A percentile compares a stretch with the other conserved stretches of the same genome.
phyloP scores from a whole-genome alignment of 2,797 vertebrate genomes.

The Squalus acanthias region DNA sequence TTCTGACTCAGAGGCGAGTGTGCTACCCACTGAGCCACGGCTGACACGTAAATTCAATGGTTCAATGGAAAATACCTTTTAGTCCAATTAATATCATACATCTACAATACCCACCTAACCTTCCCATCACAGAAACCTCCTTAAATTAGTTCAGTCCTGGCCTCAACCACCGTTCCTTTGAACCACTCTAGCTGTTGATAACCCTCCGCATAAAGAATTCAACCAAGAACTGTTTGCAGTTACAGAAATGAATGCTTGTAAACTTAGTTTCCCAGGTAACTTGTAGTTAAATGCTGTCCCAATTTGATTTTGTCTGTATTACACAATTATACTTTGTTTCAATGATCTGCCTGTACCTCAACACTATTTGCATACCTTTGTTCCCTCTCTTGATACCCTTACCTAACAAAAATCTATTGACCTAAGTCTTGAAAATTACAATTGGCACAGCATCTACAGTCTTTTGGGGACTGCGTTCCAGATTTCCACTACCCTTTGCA shows the following conservation, averaged over 20 bases:
- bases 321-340: not conserved
- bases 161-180: not conserved
- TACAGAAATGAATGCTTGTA: not conserved
- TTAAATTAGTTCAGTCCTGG: not conserved
- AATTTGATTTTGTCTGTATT: not conserved
- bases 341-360: not conserved
- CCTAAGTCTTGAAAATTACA: too few species aligned
- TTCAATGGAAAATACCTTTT: not conserved
- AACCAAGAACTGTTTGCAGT: not conserved
- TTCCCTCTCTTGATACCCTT: too few species aligned
- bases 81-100: constrained; percentile 7
- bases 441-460: too few species aligned
- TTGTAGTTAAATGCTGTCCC: not conserved
- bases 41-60: too few species aligned
- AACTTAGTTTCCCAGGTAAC: not conserved
- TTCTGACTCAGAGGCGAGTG: too few species aligned
- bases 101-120: not conserved
- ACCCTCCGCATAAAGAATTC: not conserved
- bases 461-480: too few species aligned
- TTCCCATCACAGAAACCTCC: not conserved
- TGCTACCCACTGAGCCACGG: too few species aligned
- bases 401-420: too few species aligned
- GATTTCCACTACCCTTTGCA: too few species aligned
- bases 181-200: not conserved
- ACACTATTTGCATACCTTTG: not conserved